Conservation (phyloP, 2,797 vertebrate species). For the Crypturellus tataupa region DNA sequence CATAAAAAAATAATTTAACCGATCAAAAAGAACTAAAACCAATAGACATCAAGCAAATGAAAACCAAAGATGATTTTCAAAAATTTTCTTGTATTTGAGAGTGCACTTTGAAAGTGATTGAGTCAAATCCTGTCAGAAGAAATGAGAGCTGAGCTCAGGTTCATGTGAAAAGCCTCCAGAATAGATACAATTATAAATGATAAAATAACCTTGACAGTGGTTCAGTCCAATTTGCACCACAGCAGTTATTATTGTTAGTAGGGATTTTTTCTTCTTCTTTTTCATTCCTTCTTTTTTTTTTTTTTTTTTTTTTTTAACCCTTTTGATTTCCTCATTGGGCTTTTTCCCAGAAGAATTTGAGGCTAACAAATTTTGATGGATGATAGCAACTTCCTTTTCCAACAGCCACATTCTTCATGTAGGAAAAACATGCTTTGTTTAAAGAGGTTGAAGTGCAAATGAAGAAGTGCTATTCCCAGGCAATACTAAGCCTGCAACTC, state of each 20-base stretch:
- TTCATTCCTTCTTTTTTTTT: not conserved
- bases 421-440: conserved; percentile 62
- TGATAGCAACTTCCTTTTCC: conserved; percentile 50
- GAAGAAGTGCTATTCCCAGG: conserved; percentile 51
- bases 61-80: not conserved
- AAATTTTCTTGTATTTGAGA: not conserved
- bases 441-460: conserved; percentile 47
- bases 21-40: not conserved
- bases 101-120: not conserved
- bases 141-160: not conserved
- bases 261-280: not conserved
- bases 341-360: conserved; percentile 51
- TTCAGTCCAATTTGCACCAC: conserved; percentile 14
- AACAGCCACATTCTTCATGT: conserved; percentile 62
- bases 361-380: conserved; percentile 66
- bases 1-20: not conserved
- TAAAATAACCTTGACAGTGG: conserved; percentile 14
- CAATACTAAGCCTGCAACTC: conserved; percentile 18
- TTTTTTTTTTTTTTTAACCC: not conserved
- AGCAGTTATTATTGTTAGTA: not conserved
- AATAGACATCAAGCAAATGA: not conserved
- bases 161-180: not conserved
- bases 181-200: conserved; percentile 12
- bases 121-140: not conserved
- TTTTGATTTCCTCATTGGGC: not conserved